phyloP scores from a whole-genome alignment of 2,797 vertebrate species.

The Sphenopsis melanotis region DNA sequence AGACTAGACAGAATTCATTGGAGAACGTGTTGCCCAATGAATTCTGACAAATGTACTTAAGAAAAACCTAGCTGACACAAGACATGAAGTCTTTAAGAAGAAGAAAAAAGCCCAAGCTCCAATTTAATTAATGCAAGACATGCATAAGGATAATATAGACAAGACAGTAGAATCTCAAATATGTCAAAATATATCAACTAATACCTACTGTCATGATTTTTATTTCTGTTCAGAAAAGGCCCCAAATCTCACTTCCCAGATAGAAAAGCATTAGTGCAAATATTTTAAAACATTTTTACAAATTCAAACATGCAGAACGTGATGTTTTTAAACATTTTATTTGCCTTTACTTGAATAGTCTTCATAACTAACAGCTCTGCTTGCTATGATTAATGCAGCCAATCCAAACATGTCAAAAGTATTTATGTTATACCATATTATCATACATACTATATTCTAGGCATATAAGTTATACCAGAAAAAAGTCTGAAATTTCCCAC shows the following conservation, averaged over 20 bases:
- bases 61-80: neutral
- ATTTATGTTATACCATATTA: neutral
- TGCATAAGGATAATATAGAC: neutral
- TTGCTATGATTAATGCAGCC: neutral
- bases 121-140: neutral
- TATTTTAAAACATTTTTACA: neutral
- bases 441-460: neutral
- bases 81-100: neutral
- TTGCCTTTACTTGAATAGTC: slow-evolving; percentile 3
- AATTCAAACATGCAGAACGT: neutral
- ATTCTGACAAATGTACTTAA: neutral
- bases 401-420: slow-evolving; percentile 13
- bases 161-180: neutral
- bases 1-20: neutral
- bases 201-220: neutral
- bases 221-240: neutral
- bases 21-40: neutral
- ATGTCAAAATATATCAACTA: neutral
- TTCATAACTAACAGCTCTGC: neutral
- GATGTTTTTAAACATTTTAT: neutral
- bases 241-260: neutral
- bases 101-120: neutral
- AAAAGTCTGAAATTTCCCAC: slow-evolving; percentile 2
- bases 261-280: neutral
- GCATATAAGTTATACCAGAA: neutral